Evolutionary conservation across 2,888 invertebrate species (phyloP), one percentile per base, ranked within the genome.

Genomic region (Tridacna crocea): DNA sequence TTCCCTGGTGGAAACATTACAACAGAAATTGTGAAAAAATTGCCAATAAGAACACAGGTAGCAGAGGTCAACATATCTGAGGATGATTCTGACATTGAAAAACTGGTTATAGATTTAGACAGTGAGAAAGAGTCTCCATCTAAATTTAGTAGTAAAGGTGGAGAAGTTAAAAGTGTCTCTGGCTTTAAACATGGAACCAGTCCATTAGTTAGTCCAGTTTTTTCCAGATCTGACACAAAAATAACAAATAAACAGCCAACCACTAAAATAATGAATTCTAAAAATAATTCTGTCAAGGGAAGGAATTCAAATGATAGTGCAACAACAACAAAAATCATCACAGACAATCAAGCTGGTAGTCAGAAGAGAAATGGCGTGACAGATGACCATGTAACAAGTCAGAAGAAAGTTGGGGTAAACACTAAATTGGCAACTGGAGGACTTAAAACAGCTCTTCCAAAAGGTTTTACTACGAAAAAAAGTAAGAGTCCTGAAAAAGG

Each of bases 101-200:
- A 77, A 48, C 73, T 85, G 17, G 72, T 80, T 1, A 85, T 85
- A 47, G 85, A 85, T 79, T 48, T 83, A 15, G 82, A 80, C 19
- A 48, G n/a, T 22, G 79, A 72, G 48, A 76, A 66, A 74, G 47
- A 60, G 58, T 66, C 76, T 46, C 51, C 58, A n/a, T 17, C 17
- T 10, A 75, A 46, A 51, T 24, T 24, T 1, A 70, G 51, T 70
- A 10, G 15, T 17, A 66, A 66, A 26, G 26, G 26, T 63, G 51
- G 66, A 17, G 65, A 46, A 65, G 65, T 15, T 61, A 19, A 19
- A 36, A 66, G 51, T 22, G 22, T 51, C 19, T 27, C 65, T 22
- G 27, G 63, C 51, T 66, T 66, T 27, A 66, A 22, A 27, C 47
- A 75, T 24, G 75, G 27, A 11, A 22, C 63, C 22, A 66, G 75